phyloP scores from a whole-genome alignment of 2,113 vertebrate species.

The Rhabdornis inornatus region DNA sequence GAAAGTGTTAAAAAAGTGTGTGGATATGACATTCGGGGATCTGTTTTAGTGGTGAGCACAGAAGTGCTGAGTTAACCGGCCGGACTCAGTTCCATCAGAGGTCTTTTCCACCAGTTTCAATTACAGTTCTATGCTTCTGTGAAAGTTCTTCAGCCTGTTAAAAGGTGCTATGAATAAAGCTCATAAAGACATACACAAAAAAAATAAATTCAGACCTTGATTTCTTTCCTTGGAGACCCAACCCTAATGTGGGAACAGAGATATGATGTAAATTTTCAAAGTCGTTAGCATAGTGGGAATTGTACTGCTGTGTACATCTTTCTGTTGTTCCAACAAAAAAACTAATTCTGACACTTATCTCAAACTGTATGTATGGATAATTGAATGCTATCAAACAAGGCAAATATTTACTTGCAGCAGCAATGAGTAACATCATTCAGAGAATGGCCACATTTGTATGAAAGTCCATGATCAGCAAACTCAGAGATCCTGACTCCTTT shows the following conservation, averaged over 20 bases:
- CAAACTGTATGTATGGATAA: not conserved
- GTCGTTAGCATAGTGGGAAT: not conserved
- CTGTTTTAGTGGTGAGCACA: not conserved
- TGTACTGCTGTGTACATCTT: not conserved
- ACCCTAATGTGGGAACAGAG: not conserved
- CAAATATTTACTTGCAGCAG: not conserved
- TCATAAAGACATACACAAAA: not conserved
- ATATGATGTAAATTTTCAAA: not conserved
- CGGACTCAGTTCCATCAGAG: rapidly evolving
- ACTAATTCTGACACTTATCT: not conserved
- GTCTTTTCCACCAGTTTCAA: not conserved
- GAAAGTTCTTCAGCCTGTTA: not conserved
- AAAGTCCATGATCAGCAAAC: not conserved
- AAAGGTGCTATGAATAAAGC: not conserved
- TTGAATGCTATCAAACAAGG: not conserved
- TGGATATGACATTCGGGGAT: not conserved
- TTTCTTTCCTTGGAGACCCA: not conserved
- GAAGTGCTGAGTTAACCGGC: not conserved
- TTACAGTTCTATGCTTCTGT: not conserved
- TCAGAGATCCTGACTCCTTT: not conserved
- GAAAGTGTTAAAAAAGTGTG: not conserved
- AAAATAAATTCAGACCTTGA: not conserved
- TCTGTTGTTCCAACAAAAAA: not conserved
- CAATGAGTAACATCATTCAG: not conserved
- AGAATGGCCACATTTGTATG: not conserved